These are phyloP conservation scores for Pachycephala philippinensis DNA, from an alignment of 2,113 vertebrate genomes.

Conservation along the genomic window DNA sequence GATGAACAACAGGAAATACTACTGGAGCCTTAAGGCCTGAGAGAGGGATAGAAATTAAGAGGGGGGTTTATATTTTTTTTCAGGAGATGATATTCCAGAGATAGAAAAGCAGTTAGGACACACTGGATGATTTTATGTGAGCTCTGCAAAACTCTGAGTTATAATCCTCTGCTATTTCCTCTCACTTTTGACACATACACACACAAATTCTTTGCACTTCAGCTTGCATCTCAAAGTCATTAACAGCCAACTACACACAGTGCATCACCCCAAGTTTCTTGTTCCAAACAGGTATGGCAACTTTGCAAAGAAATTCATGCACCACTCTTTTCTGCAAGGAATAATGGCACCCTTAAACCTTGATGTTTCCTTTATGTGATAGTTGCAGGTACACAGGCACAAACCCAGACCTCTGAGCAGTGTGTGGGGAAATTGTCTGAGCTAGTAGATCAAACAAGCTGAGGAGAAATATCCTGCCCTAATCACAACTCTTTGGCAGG, in stretches of 20 bases:
- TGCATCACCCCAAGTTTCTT: not conserved
- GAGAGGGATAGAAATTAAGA: not conserved
- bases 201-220: not conserved
- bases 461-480: not conserved
- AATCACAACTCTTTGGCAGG: not conserved
- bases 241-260: not conserved
- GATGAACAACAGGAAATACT: not conserved
- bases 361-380: not conserved
- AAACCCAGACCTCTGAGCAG: not conserved
- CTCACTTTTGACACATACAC: not conserved
- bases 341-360: not conserved
- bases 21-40: not conserved
- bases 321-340: not conserved
- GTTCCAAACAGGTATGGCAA: not conserved
- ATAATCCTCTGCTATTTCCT: not conserved
- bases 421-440: not conserved
- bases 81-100: not conserved
- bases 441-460: not conserved
- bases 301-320: not conserved
- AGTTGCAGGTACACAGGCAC: not conserved
- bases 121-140: not conserved
- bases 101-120: not conserved
- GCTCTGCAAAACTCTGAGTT: not conserved
- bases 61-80: rapidly evolving
- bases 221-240: not conserved